Conservation (phyloP, 2,797 vertebrate species). For the Notoglanidium macrostoma region DNA sequence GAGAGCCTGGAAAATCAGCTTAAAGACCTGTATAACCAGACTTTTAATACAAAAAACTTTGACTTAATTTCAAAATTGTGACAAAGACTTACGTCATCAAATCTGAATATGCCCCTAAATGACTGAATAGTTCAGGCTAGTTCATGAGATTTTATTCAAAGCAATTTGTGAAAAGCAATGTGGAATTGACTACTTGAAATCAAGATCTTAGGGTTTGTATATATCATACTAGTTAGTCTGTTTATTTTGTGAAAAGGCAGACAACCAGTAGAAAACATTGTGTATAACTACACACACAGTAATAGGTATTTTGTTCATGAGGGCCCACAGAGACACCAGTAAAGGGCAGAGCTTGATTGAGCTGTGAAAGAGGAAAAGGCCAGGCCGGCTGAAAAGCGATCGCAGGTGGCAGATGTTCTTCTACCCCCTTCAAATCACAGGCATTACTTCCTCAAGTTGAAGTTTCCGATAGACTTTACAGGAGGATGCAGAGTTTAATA, state of each 20-base stretch:
- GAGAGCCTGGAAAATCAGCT: neutral
- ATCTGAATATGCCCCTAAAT: neutral
- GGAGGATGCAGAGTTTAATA: conserved; percentile 66
- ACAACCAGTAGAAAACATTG: neutral
- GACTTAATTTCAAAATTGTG: neutral
- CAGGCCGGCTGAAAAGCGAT: conserved; percentile 53
- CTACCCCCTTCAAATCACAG: conserved; percentile 65
- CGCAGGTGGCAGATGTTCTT: conserved; percentile 58
- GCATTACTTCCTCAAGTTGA: conserved; percentile 67
- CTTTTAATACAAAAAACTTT: neutral
- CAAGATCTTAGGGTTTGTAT: neutral
- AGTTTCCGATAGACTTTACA: conserved; percentile 62
- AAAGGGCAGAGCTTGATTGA: conserved; percentile 67
- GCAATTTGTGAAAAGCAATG: neutral
- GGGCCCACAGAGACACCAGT: conserved; percentile 63
- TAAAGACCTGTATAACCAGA: neutral
- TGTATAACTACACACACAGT: neutral
- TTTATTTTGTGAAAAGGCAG: neutral
- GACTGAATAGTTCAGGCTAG: neutral
- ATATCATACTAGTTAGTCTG: neutral
- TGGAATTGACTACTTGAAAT: conserved; percentile 6
- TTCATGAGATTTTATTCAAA: neutral
- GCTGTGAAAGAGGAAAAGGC: conserved; percentile 58
- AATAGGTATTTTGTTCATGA: conserved; percentile 1
- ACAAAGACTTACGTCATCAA: neutral